Evolutionary conservation across 1,140 invertebrate species (phyloP), one percentile per base, ranked within the genome.

Genomic region (Idris sp.): DNA sequence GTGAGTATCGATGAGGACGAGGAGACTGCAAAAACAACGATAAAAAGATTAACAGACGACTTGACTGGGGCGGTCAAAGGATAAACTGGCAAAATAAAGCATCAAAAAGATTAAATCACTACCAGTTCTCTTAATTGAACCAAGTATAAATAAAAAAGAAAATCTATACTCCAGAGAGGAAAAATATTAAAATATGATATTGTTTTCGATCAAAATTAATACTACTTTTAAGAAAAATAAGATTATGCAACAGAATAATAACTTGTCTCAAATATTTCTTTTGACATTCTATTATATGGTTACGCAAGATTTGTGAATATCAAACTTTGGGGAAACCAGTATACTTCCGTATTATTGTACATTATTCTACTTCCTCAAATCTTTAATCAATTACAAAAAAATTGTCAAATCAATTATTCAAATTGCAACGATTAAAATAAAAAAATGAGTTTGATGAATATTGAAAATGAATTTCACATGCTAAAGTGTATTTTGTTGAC

Each of bases 171-270:
- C n/a, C 43, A 14, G 10, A 14, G 26, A 9, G 15, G 15, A 2
- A 11, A 31, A 48, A 48, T 48, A 48, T 48, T 26, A 48, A 48
- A 48, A n/a, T n/a, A 48, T 33, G 43, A 48, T 48, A 48, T 48
- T 33, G 28, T 16, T 15, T 7, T 22, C 16, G 28, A 33, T n/a
- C 26, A 48, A 48, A 48, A 31, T 48, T n/a, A 48, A 48, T 31
- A 19, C 11, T 10, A 6, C 19, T 26, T 48, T 28, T 14, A 48
- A 2, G 13, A 31, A 48, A 48, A 26, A 10, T 19, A 48, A n/a
- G n/a, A 48, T 48, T 31, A 48, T 48, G 43, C 31, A 31, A 48
- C 18, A 10, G n/a, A 18, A 48, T 31, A n/a, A n/a, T 48, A 33
- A n/a, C 8, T 10, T n/a, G n/a, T n/a, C n/a, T 3, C n/a, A 9